phyloP scores from a whole-genome alignment of 2,888 invertebrate species.

The Ochlodes sylvanus region DNA sequence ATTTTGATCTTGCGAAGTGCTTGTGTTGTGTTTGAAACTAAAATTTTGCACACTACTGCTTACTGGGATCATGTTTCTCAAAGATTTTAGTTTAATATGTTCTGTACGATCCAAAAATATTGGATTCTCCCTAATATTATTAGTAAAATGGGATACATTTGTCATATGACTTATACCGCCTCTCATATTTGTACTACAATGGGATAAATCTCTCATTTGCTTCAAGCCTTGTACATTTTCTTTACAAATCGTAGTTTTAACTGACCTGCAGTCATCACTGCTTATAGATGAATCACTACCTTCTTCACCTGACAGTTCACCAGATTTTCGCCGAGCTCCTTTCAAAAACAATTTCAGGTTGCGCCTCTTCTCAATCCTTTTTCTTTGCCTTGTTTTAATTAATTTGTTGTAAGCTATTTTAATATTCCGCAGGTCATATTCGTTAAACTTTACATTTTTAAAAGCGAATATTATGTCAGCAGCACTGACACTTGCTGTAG shows the following conservation, averaged over 20 bases:
- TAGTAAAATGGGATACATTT: constrained; percentile 35
- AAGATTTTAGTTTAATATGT: constrained; percentile 53
- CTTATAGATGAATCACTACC: constrained; percentile 70
- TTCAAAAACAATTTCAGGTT: constrained; percentile 57
- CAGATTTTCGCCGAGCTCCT: constrained; percentile 53
- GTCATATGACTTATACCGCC: background rate
- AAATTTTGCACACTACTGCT: constrained; percentile 40
- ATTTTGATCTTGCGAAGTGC: constrained; percentile 22
- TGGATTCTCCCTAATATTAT: constrained; percentile 45
- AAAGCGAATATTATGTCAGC: constrained; percentile 62
- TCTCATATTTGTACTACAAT: constrained; percentile 47
- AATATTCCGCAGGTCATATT: constrained; percentile 60
- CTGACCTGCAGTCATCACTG: constrained; percentile 66
- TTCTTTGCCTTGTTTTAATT: constrained; percentile 53
- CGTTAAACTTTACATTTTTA: constrained; percentile 59
- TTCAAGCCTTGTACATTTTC: constrained; percentile 52
- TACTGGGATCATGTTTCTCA: constrained; percentile 51
- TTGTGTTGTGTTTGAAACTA: constrained; percentile 20
- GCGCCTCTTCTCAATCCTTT: constrained; percentile 60
- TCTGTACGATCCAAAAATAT: constrained; percentile 56
- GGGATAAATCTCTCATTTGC: constrained; percentile 53
- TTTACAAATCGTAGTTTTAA: constrained; percentile 51
- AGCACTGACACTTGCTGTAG: constrained; percentile 62
- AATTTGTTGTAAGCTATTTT: constrained; percentile 59
- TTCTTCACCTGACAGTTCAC: constrained; percentile 67